Base-by-base conservation (phyloP, 2,888 invertebrate genomes). In the Caenorhabditis macrosperma region DNA sequence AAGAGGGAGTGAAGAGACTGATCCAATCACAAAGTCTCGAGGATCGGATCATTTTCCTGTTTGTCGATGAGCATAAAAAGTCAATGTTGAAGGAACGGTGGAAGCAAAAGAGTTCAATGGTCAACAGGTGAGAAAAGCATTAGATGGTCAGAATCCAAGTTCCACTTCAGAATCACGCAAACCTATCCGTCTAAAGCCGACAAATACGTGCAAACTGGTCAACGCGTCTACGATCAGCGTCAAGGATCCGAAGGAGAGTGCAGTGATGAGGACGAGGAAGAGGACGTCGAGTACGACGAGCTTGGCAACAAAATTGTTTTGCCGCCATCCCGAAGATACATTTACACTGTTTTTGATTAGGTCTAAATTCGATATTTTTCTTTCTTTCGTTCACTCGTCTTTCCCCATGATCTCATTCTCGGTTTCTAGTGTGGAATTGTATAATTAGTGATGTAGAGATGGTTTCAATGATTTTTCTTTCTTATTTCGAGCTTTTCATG, bases 281-380 rank as follows among this genome's bases (percentile, higher is more conserved):
- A 82, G 12, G 67, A 48, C 24, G 71, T 75, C n/a, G 83, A 83
- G 44, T 77, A 81, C 46, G 81, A 82, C 52, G 83, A 83, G 38
- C 28, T 74, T n/a, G 83, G 83, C 38, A 78, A 78, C 52, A 78
- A 78, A 30, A 74, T 82, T 10, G 71, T 76, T 0, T 48, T 55
- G 15, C 84, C 82, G 26, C 75, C 78, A 1, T 69, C 78, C 38
- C 60, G 75, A 22, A 61, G 84, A 38, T 86, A 86, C 74, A 86
- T 86, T 63, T 86, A 86, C 52, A 86, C 86, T 15, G 84, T 86
- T 57, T 86, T 84, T 44, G 86, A 86, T 75, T 86, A 74, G 64
- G 41, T 35, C 12, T 30, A 24, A 22, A 28, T n/a, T 30, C 57
- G 17, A 63, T n/a, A 48, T 52, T 48, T 20, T 5, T 35, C n/a